Evolutionary conservation across 2,797 vertebrate genomes (phyloP).

Genomic region (Enteromius thamalakanensis): DNA sequence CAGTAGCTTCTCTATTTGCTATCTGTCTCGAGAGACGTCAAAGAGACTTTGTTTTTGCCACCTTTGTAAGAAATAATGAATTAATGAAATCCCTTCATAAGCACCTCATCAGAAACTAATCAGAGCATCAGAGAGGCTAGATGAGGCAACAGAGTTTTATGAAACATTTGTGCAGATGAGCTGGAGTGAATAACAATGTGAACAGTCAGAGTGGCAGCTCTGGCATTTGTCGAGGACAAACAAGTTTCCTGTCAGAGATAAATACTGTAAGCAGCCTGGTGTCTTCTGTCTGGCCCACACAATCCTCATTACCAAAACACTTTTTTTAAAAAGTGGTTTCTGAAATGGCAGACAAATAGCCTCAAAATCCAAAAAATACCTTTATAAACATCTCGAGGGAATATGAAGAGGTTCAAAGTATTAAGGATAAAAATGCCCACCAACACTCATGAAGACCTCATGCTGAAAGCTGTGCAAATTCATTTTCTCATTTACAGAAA

Average conservation of each 20-base stretch:
- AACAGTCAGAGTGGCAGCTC: conserved; percentile 51
- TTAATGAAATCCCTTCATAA: conserved; percentile 50
- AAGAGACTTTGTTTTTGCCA: conserved; percentile 37
- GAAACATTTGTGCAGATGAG: conserved; percentile 24
- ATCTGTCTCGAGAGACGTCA: conserved; percentile 17
- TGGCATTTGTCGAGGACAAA: conserved; percentile 66
- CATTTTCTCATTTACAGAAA: no score
- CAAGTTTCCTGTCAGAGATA: conserved; percentile 55
- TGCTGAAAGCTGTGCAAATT: neutral
- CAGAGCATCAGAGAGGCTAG: conserved; percentile 45
- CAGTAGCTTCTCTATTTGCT: conserved; percentile 33
- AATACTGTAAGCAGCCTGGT: conserved; percentile 47
- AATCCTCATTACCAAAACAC: conserved; percentile 28
- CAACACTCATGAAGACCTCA: neutral
- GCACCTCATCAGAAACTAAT: conserved; percentile 54
- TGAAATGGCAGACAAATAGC: conserved; percentile 19
- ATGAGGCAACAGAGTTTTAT: conserved; percentile 42
- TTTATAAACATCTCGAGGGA: neutral
- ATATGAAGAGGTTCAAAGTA: neutral
- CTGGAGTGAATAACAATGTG: conserved; percentile 52
- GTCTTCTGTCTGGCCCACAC: conserved; percentile 22
- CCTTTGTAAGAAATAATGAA: conserved; percentile 40
- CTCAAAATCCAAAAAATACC: neutral
- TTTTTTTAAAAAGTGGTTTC: conserved; percentile 8
- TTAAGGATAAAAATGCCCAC: neutral